phyloP scores from a whole-genome alignment of 2,113 vertebrate genomes.

The Eolophus roseicapilla region DNA sequence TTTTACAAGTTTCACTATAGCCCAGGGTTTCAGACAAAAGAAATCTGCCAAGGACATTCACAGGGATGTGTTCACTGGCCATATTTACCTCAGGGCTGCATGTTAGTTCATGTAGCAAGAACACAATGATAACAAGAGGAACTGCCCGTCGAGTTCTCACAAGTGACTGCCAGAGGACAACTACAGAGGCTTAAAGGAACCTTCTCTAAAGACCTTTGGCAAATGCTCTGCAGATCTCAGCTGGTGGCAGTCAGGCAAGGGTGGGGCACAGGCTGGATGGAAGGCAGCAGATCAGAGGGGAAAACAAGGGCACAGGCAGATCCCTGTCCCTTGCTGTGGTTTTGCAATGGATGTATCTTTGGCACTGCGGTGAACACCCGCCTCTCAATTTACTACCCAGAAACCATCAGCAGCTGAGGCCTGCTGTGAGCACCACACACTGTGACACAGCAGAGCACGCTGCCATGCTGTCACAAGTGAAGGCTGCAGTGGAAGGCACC shows the following conservation, averaged over 20 bases:
- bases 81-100: not conserved
- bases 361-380: not conserved
- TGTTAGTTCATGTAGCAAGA: not conserved
- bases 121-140: not conserved
- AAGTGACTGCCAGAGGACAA: not conserved
- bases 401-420: not conserved
- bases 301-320: not conserved
- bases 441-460: not conserved
- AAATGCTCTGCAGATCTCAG: not conserved
- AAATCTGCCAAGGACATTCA: not conserved
- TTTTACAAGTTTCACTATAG: not conserved
- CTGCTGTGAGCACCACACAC: accelerated
- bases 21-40: not conserved
- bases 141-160: not conserved
- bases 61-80: not conserved
- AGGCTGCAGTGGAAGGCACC: not conserved
- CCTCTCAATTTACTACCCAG: not conserved
- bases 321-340: not conserved
- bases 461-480: not conserved
- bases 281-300: not conserved
- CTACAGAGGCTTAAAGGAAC: not conserved
- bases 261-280: not conserved
- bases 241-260: not conserved
- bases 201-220: not conserved
- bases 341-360: not conserved